phyloP scores from a whole-genome alignment of 2,888 invertebrate genomes.

The Melanotus villosus region DNA sequence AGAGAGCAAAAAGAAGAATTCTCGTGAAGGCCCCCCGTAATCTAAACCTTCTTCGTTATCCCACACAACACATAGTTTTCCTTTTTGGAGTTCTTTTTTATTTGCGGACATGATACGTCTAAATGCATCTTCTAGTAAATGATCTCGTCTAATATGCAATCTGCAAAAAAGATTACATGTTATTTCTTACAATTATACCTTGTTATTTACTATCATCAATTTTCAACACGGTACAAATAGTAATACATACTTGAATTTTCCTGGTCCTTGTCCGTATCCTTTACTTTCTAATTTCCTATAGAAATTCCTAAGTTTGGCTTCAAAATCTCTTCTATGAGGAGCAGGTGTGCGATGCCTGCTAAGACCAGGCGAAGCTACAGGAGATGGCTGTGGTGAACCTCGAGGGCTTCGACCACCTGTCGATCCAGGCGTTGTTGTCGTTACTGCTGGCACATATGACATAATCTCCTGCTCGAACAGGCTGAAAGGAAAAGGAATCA shows the following conservation, averaged over 20 bases:
- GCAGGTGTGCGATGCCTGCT: conserved; percentile 87
- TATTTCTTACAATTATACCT: neutral
- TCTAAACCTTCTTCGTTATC: conserved; percentile 97
- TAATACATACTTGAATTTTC: conserved; percentile 90
- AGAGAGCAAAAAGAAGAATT: conserved; percentile 98
- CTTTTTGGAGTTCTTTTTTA: conserved; percentile 95
- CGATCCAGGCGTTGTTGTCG: conserved; percentile 58
- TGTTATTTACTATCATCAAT: too few relatives aligned
- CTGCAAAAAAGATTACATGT: conserved; percentile 68
- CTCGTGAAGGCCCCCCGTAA: conserved; percentile 97
- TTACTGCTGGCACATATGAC: conserved; percentile 90
- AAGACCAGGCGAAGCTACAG: conserved; percentile 86
- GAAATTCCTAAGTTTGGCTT: conserved; percentile 94
- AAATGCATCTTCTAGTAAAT: conserved; percentile 96
- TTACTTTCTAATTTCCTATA: conserved; percentile 96
- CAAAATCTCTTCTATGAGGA: conserved; percentile 93
- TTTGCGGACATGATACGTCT: conserved; percentile 96
- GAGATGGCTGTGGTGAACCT: conserved; percentile 78
- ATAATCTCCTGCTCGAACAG: conserved; percentile 98
- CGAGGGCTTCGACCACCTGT: conserved; percentile 70
- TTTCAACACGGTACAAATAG: too few relatives aligned
- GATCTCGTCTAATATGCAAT: conserved; percentile 92
- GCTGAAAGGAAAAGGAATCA: conserved; percentile 73
- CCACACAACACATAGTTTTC: conserved; percentile 93
- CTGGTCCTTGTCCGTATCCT: conserved; percentile 97